Evolutionary conservation across 1,140 invertebrate species (phyloP), one percentile per base, ranked within the genome.

Genomic region (Trichomalopsis sarcophagae): DNA sequence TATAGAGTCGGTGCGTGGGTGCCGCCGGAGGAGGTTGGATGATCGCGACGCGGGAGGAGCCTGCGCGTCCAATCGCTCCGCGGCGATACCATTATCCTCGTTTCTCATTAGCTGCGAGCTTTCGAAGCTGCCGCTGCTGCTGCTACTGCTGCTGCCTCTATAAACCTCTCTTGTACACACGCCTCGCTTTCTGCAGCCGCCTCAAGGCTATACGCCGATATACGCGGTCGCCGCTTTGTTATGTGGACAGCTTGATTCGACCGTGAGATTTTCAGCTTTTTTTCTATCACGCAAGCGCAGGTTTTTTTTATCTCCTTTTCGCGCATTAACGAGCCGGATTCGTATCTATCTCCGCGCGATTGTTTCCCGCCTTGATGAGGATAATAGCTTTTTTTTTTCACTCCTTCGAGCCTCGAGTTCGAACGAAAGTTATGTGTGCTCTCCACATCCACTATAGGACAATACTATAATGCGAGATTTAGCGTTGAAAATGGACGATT

Each of bases 21-120:
- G 91, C 91, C 21, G 47, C 13, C 14, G 73, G 10, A 69, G 80
- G 78, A 90, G 89, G 89, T 91, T 90, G 90, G 87, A 87, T 88
- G 89, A 89, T 90, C 33, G 55, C 44, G 89, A 87, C 88, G 90
- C 91, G 91, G 92, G 92, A 92, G 92, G 92, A 93, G 92, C 91
- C 89, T 91, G 88, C 91, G 90, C 90, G 90, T 92, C 92, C 92
- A 93, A 92, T 93, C 92, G 90, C 91, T 90, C 87, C 91, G 90
- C 90, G 75, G 40, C 82, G 62, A 84, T 78, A 90, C 88, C 55
- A 91, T 91, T 85, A 88, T 88, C 85, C 88, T 88, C 87, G 69
- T 77, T 81, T 78, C 88, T 87, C 86, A 68, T 82, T 68, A 47
- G 50, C 84, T 84, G 27, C n/a, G 73, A 36, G 21, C 36, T 75